phyloP scores from a whole-genome alignment of 1,140 invertebrate species.

The Scaptomyza graminum region DNA sequence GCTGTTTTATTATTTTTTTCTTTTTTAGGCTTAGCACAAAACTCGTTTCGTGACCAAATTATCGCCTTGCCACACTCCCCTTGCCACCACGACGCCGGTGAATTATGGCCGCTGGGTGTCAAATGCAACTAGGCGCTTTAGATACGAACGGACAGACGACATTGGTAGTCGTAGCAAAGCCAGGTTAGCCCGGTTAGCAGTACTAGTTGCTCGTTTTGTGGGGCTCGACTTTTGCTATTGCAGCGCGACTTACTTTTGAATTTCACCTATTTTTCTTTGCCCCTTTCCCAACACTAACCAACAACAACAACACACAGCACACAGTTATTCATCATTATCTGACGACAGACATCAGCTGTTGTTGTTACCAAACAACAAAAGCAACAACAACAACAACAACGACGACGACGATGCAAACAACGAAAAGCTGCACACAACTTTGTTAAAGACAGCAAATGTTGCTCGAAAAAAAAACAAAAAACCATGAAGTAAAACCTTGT shows the following conservation, averaged over 20 bases:
- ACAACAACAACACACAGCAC: too few relatives aligned
- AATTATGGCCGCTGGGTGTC: slow-evolving; percentile 50
- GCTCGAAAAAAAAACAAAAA: background rate
- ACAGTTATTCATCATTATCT: slow-evolving; percentile 60
- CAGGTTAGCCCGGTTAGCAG: slow-evolving; percentile 1
- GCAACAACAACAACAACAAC: background rate
- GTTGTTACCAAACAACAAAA: slow-evolving; percentile 48
- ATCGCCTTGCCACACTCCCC: background rate
- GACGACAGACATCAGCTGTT: slow-evolving; percentile 56
- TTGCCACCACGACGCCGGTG: slow-evolving; percentile 10
- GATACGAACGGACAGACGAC: slow-evolving; percentile 28
- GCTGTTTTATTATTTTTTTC: too few relatives aligned
- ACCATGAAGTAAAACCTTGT: too few relatives aligned
- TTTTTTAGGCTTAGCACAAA: slow-evolving; percentile 26
- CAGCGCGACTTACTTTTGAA: slow-evolving; percentile 46
- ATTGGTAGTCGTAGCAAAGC: too few relatives aligned
- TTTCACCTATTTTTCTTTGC: slow-evolving; percentile 44
- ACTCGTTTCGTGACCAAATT: slow-evolving; percentile 50
- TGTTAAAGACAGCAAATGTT: slow-evolving; percentile 23
- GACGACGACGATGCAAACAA: slow-evolving; percentile 35
- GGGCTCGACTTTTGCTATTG: slow-evolving; percentile 17
- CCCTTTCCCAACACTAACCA: background rate
- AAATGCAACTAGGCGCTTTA: slow-evolving; percentile 47
- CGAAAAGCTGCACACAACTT: slow-evolving; percentile 48
- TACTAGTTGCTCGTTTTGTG: slow-evolving; percentile 2